Conservation (phyloP, 2,113 vertebrate species). For the Lamprologus speciosus region DNA sequence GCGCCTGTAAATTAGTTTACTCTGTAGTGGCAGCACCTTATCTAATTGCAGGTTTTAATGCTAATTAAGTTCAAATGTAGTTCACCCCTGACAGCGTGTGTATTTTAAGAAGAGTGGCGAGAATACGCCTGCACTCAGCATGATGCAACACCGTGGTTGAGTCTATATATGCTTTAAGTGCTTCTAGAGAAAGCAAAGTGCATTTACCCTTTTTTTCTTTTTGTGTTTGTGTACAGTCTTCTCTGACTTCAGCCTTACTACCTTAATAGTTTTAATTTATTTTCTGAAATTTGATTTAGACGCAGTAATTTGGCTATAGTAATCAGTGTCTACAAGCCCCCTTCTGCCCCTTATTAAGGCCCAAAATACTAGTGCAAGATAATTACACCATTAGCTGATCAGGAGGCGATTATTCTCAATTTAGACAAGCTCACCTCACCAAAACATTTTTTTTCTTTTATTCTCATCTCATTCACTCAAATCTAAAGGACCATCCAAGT, state of each 20-base stretch:
- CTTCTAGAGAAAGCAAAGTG: background rate
- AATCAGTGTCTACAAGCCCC: background rate
- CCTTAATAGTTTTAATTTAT: background rate
- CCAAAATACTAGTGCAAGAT: background rate
- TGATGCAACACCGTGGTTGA: background rate
- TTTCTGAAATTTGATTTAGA: background rate
- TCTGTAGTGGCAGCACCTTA: conserved; percentile 11
- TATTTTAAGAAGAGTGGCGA: background rate
- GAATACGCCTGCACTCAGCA: background rate
- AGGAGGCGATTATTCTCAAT: background rate
- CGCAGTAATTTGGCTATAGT: background rate
- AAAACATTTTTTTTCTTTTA: background rate
- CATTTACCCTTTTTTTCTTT: background rate
- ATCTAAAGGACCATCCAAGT: background rate
- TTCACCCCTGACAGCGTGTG: background rate
- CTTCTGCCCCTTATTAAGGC: background rate
- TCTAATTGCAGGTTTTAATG: conserved; percentile 12
- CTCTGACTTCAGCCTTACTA: background rate
- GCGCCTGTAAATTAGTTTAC: conserved; percentile 23
- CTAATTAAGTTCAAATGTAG: conserved; percentile 32
- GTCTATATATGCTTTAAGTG: background rate
- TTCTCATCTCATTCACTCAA: background rate
- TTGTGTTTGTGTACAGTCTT: background rate
- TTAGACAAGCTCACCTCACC: background rate
- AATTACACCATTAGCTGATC: background rate